Evolutionary conservation across 2,888 invertebrate genomes (phyloP), one percentile per base, ranked within the genome.

Genomic region (Chrysina gloriosa): DNA sequence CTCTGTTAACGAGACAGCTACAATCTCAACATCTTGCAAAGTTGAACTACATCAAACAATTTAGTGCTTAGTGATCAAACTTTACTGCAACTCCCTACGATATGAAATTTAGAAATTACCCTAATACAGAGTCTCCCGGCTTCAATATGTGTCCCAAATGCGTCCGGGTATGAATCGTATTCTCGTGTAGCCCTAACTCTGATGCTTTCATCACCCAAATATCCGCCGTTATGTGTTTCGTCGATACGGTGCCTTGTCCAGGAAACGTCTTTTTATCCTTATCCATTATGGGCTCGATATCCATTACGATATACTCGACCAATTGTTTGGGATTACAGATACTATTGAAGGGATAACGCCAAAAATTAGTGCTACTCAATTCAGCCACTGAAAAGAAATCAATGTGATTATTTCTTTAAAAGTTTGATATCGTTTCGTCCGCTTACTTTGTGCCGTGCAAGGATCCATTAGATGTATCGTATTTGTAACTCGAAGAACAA

Each of bases 381-480:
- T 97, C 97, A 73, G 95, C 94, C 77, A 95, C 95, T 94, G 79
- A 71, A 80, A 76, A 68, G 56, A 71, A 73, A 45, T n/a, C n/a
- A n/a, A n/a, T n/a, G n/a, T n/a, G n/a, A n/a, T 31, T 21, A 69
- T 21, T 47, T 23, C 48, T n/a, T 25, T 48, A 34, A 56, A 19
- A 21, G 9, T n/a, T n/a, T n/a, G n/a, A n/a, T n/a, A n/a, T n/a
- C n/a, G n/a, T n/a, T n/a, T n/a, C n/a, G n/a, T 21, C 64, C 48
- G 79, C 84, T 84, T 85, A 93, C 93, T 89, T 87, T 96, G 96
- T 3, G 92, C 93, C 6, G 92, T 89, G 63, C 88, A 84, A 1
- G 97, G 96, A 85, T 99, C 98, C 76, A 99, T 98, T 45, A 99
- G 84, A 82, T 97, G 96, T 70, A 99, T 88, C 21, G 91, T 86